Base-by-base conservation (phyloP, 2,888 invertebrate species). In the Ellobium chinense region DNA sequence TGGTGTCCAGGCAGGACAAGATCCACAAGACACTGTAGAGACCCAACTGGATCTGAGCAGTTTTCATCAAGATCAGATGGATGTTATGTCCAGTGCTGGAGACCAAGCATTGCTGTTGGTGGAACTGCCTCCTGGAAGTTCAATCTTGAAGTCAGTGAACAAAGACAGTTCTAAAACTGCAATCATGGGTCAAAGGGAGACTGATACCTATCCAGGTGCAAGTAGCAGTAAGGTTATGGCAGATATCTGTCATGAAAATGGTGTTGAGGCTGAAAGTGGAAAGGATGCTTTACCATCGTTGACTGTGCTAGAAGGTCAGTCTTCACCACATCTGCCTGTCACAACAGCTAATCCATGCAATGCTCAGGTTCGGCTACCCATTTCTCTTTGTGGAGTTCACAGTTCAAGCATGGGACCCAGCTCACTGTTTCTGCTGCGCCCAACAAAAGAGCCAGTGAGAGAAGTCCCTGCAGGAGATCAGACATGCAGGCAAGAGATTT, bases 41-140 rank as follows among this genome's bases (percentile, higher is more conserved):
- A n/a, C n/a, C n/a, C n/a, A n/a, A n/a, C n/a, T n/a, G n/a, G n/a
- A n/a, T n/a, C n/a, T n/a, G n/a, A n/a, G n/a, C n/a, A n/a, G n/a
- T n/a, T n/a, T n/a, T n/a, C n/a, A n/a, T n/a, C n/a, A n/a, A 58
- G 72, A 72, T 34, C 37, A 31, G 72, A 12, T n/a, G n/a, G n/a
- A n/a, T n/a, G n/a, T n/a, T n/a, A 37, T 72, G 72, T 72, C 60
- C 18, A 60, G 36, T 37, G 58, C 54, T 24, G 72, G 72, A 24
- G 72, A 72, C 56, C 34, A 72, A n/a, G 4, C 56, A 36, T 37
- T 72, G 37, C 29, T 24, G 36, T 24, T 72, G 72, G 27, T 72
- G 37, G 58, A 72, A 12, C 56, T 34, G 12, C 36, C 72, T 58
- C 58, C 18, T 36, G 2, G n/a, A 5, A 56, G 9, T 56, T 14